phyloP scores from a whole-genome alignment of 2,888 invertebrate genomes.

The Drosophila crucigera region DNA sequence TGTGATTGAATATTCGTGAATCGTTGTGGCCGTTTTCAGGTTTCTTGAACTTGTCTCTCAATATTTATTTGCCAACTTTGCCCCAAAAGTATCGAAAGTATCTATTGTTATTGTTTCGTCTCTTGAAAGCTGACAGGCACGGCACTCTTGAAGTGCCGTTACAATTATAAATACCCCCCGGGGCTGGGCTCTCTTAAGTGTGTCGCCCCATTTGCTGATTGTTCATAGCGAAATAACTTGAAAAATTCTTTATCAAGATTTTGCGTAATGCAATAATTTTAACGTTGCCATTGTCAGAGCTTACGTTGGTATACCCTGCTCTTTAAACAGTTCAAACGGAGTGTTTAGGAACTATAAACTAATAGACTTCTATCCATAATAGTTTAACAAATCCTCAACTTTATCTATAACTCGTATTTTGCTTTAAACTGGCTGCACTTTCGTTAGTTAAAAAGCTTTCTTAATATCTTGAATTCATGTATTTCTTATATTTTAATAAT shows the following conservation, averaged over 20 bases:
- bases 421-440: fast-evolving
- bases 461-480: neutral
- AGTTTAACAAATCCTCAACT: neutral
- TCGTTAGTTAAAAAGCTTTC: fast-evolving
- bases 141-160: slow-evolving; percentile 50
- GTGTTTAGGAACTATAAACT: neutral
- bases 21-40: slow-evolving; percentile 18
- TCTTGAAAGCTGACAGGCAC: slow-evolving; percentile 40
- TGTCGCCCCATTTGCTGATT: slow-evolving; percentile 34
- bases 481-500: neutral
- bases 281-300: slow-evolving; percentile 12
- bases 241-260: slow-evolving; percentile 63
- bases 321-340: fast-evolving
- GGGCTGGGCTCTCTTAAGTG: slow-evolving; percentile 30
- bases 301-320: slow-evolving; percentile 9
- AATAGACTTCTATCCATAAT: no score
- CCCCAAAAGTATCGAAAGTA: neutral
- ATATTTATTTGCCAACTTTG: slow-evolving; percentile 19
- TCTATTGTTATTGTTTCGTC: slow-evolving; percentile 22
- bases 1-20: slow-evolving; percentile 30
- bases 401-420: neutral
- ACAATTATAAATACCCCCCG: slow-evolving; percentile 24
- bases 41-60: slow-evolving; percentile 55
- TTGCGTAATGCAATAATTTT: slow-evolving; percentile 56
- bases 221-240: slow-evolving; percentile 43